These are phyloP conservation scores for Archilochus colubris DNA, from an alignment of 2,113 vertebrate genomes.

Conservation along the genomic window DNA sequence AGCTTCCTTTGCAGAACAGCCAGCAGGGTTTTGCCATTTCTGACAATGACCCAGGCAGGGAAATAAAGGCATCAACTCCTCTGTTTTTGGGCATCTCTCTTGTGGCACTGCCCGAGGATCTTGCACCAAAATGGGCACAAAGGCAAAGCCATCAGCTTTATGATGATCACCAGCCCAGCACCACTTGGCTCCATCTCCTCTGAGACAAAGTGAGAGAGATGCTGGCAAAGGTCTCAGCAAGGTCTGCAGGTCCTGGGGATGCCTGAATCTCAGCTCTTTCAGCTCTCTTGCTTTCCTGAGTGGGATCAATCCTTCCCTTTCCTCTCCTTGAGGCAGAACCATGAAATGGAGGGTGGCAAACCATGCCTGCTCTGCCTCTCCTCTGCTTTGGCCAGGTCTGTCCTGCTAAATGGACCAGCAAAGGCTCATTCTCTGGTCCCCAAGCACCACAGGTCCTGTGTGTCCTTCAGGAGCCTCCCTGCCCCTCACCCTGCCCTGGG, in stretches of 20 bases:
- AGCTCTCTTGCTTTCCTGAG: neutral
- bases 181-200: neutral
- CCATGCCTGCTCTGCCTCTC: neutral
- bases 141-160: neutral
- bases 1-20: neutral
- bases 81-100: neutral
- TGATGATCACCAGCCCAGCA: neutral
- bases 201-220: neutral
- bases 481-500: neutral
- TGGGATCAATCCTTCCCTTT: neutral
- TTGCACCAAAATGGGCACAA: neutral
- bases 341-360: neutral
- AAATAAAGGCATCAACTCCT: neutral
- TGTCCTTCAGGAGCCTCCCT: accelerated
- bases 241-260: neutral
- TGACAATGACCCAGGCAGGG: neutral
- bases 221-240: neutral
- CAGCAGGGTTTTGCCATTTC: neutral
- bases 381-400: neutral
- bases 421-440: neutral
- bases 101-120: neutral
- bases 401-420: neutral
- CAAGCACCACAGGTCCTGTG: accelerated
- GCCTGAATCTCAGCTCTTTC: neutral
- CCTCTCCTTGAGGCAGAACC: neutral